Evolutionary conservation across 2,113 vertebrate species (phyloP).

Genomic region (Pluvianellus socialis): DNA sequence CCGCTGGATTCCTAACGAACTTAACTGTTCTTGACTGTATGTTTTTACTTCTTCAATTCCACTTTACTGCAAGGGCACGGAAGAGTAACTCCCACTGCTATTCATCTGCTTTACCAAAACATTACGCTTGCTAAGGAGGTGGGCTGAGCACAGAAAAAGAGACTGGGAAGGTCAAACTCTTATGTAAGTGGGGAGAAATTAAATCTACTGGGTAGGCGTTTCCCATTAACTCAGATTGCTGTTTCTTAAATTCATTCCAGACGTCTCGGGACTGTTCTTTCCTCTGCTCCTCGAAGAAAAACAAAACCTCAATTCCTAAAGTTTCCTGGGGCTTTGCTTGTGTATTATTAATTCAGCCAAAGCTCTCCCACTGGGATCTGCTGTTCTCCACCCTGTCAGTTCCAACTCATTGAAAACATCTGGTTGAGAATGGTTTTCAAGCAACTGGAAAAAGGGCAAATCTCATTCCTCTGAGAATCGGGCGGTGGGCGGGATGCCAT

Average conservation of each 20-base stretch:
- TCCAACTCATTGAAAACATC: slow-evolving; percentile 46
- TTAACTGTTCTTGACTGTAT: not conserved
- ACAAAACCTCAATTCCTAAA: slow-evolving; percentile 33
- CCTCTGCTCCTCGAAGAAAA: slow-evolving; percentile 8
- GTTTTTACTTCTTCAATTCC: not conserved
- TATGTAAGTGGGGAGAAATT: not conserved
- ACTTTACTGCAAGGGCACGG: not conserved
- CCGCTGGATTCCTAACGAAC: not conserved
- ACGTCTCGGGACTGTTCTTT: not conserved
- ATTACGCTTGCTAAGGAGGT: not conserved
- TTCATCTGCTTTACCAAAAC: not conserved
- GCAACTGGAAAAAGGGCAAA: not conserved
- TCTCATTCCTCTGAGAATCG: not conserved
- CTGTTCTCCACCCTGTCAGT: slow-evolving; percentile 37
- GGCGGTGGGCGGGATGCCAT: not conserved
- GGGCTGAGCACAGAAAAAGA: not conserved
- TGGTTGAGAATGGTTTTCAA: not conserved
- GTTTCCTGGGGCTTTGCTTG: slow-evolving; percentile 32
- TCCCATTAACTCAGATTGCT: not conserved
- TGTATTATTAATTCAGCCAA: slow-evolving; percentile 18
- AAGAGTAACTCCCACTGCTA: not conserved
- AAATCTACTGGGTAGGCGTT: not conserved
- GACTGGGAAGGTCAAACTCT: not conserved
- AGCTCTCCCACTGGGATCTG: slow-evolving; percentile 22
- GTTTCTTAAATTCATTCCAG: slow-evolving; percentile 38